These are phyloP conservation scores for Aphaenogaster floridana DNA, from an alignment of 1,140 invertebrate species.

Conservation along the genomic window DNA sequence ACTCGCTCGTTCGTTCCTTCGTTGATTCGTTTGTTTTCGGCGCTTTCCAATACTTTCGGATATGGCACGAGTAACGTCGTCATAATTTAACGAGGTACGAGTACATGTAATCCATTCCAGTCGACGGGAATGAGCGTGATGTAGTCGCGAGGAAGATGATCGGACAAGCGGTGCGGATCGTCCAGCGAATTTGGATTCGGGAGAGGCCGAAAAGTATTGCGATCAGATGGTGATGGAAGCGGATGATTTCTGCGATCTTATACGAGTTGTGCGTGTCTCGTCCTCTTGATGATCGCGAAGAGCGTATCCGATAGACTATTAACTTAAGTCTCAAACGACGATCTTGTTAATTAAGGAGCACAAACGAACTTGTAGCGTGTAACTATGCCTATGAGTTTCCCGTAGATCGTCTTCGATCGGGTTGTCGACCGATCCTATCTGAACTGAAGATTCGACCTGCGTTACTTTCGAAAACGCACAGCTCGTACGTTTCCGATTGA, in stretches of 20 bases:
- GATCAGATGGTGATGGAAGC: slow-evolving; percentile 13
- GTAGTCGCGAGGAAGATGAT: background rate
- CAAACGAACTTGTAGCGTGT: background rate
- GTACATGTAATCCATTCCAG: slow-evolving; percentile 68
- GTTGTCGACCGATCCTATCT: background rate
- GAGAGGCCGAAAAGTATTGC: slow-evolving; percentile 30
- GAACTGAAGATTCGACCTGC: slow-evolving; percentile 18
- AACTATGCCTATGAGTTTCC: slow-evolving; percentile 5
- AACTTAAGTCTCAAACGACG: slow-evolving; percentile 2
- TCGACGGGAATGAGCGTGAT: slow-evolving; percentile 55
- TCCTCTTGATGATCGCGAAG: slow-evolving; percentile 3
- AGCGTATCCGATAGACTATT: background rate
- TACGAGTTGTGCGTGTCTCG: slow-evolving; percentile 30
- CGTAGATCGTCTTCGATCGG: background rate
- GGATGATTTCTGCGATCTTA: slow-evolving; percentile 19
- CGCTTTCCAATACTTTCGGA: slow-evolving; percentile 54
- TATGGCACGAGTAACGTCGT: slow-evolving; percentile 40
- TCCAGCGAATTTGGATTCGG: slow-evolving; percentile 8
- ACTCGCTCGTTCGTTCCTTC: slow-evolving; percentile 41
- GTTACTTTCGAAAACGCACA: slow-evolving; percentile 14
- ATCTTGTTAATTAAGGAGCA: slow-evolving; percentile 7
- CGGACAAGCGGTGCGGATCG: background rate
- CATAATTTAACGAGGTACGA: slow-evolving; percentile 66
- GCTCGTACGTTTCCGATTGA: slow-evolving; percentile 35
- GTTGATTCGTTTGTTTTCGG: slow-evolving; percentile 66